A percentile compares a stretch with the other conserved stretches of the same genome.
These are phyloP conservation scores for Syritta pipiens DNA, from an alignment of 2,888 invertebrate species.

Conservation along the genomic window DNA sequence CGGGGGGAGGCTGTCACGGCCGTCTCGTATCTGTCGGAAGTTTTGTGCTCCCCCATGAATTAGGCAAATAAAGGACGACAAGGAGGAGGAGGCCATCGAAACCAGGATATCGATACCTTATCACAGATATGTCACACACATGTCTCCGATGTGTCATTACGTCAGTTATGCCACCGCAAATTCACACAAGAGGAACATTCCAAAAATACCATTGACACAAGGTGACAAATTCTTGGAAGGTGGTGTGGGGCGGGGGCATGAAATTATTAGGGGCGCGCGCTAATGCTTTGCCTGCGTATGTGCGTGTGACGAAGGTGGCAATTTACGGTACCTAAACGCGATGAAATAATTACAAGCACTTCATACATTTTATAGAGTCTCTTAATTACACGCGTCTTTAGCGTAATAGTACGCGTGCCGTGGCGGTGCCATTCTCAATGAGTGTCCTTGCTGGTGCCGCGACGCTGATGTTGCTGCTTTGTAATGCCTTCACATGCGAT, in stretches of 20 bases:
- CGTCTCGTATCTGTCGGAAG: no score
- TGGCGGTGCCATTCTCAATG: neutral
- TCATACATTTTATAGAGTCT: neutral
- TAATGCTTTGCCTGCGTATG: neutral
- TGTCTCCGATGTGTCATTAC: neutral
- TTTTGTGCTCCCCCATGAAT: neutral
- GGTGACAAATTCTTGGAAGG: neutral
- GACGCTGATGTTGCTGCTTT: neutral
- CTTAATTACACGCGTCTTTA: slow-evolving; percentile 15
- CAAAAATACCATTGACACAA: slow-evolving; percentile 1
- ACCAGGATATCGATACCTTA: neutral
- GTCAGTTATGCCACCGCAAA: neutral
- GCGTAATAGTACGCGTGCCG: slow-evolving; percentile 6
- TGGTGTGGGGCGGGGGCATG: no score
- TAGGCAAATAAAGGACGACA: neutral
- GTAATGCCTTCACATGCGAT: neutral
- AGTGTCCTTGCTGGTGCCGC: slow-evolving; percentile 2
- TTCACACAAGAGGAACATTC: slow-evolving; percentile 28
- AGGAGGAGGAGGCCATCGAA: neutral
- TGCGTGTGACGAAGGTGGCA: neutral
- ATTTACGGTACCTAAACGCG: neutral
- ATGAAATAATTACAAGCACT: neutral
- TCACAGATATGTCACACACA: neutral
- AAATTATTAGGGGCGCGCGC: neutral
- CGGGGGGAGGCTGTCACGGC: no score